Evolutionary conservation across 2,113 vertebrate genomes (phyloP), one percentile per base, ranked within the genome.

Genomic region (Aythya baeri): DNA sequence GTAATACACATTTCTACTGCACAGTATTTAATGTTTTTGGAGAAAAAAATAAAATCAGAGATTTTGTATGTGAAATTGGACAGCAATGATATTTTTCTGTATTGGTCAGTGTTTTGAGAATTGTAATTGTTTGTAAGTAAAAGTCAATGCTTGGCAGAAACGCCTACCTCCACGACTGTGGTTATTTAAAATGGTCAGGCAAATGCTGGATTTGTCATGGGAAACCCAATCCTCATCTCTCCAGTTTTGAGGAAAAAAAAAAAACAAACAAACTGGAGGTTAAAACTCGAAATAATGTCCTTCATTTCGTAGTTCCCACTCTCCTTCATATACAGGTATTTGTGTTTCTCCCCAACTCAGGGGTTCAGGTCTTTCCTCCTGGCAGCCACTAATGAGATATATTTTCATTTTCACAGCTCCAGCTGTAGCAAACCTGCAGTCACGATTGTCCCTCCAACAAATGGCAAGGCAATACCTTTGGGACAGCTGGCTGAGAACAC

Each of bases 11-110:
- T 21, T 61, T 78, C 27, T 52, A 3, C 57, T 44, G 29, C 11
- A 18, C 2, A 5, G 6, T 17, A 32, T 18, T 34, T 17, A 5
- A 61, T 1, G 1, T 31, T 57, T 32, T 32, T 44, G 10, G 17
- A 78, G 18, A 29, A 70, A 31, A 82, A 82, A 94, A 34, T 5
- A 78, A 71, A 70, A 55, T 4, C 21, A 13, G 16, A 50, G 16
- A 25, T 49, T 50, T 50, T 17, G 12, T 5, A 6, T 14, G 25
- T 71, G 31, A 52, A 68, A 58, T 2, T 5, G 16, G 67, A 26
- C 10, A 0, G 0, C 7, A 12, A 22, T 1, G 31, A 50, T 50
- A 50, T 50, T 23, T 91, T 66, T 62, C 38, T 49, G 27, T 26
- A 32, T 31, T 55, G 41, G 17, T 57, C 41, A 73, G 18, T 12